A percentile compares a stretch with the other conserved stretches of the same genome.
phyloP scores from a whole-genome alignment of 2,113 vertebrate species.

The Platysteira castanea region DNA sequence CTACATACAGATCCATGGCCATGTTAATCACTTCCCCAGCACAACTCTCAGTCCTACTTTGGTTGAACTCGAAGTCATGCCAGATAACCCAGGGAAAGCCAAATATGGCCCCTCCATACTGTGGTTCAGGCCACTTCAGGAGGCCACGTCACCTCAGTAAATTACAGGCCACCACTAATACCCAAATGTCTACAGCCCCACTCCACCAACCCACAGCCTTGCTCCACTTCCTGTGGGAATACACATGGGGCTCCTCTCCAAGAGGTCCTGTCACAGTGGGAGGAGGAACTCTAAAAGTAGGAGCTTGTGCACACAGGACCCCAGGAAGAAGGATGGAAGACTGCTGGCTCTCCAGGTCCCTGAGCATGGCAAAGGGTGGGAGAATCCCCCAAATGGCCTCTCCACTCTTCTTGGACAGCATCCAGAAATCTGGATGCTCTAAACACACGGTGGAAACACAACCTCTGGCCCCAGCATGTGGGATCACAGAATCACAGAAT shows the following conservation, averaged over 20 bases:
- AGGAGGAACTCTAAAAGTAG: not conserved
- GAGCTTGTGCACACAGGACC: not conserved
- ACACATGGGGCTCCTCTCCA: accelerated
- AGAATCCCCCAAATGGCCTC: not conserved
- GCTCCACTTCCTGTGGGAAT: not conserved
- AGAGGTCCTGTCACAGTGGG: not conserved
- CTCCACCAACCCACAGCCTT: not conserved
- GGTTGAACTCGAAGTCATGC: not conserved
- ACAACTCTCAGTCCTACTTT: not conserved
- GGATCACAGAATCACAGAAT: not conserved
- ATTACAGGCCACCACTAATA: not conserved
- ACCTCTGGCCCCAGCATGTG: not conserved
- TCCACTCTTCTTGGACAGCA: not conserved
- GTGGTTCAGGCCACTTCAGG: not conserved
- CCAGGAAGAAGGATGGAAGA: accelerated
- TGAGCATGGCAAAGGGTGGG: not conserved
- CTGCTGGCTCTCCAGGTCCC: not conserved
- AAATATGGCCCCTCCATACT: accelerated
- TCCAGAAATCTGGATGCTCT: not conserved
- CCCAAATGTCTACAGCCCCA: not conserved
- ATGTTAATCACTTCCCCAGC: not conserved
- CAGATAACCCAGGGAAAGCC: not conserved
- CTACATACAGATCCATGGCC: not conserved
- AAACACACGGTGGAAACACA: not conserved
- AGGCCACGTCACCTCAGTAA: not conserved